Conservation (phyloP, 1,140 invertebrate genomes). For the Diuraphis noxia region DNA sequence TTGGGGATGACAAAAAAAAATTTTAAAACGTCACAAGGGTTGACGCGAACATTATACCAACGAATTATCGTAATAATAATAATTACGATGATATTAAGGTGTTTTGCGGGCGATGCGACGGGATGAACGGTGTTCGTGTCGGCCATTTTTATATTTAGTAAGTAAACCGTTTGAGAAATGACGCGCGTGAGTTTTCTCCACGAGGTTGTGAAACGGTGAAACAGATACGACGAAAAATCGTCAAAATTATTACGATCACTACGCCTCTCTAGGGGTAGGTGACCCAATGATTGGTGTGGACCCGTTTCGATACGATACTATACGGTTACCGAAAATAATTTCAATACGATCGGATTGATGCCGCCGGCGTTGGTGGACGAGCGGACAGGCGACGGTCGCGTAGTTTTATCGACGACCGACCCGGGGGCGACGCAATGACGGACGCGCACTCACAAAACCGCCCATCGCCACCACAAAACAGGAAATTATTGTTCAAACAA, state of each 20-base stretch:
- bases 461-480: not conserved
- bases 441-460: not conserved
- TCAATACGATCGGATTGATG: not conserved
- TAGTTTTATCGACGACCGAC: not conserved
- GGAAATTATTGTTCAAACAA: slow-evolving; percentile 47
- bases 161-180: not conserved
- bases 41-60: not conserved
- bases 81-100: not conserved
- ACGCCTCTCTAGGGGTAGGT: too few relatives aligned
- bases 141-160: too few relatives aligned
- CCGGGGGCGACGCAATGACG: not conserved
- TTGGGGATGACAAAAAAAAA: not conserved
- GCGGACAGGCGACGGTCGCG: not conserved
- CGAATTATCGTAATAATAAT: not conserved
- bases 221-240: not conserved
- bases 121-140: not conserved
- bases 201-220: too few relatives aligned
- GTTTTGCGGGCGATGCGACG: not conserved
- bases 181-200: not conserved
- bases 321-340: not conserved
- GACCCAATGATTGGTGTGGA: not conserved
- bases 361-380: not conserved
- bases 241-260: not conserved
- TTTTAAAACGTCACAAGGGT: not conserved
- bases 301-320: not conserved